Evolutionary conservation across 2,888 invertebrate genomes (phyloP), one percentile per base, ranked within the genome.

Genomic region (Colostygia pectinataria): DNA sequence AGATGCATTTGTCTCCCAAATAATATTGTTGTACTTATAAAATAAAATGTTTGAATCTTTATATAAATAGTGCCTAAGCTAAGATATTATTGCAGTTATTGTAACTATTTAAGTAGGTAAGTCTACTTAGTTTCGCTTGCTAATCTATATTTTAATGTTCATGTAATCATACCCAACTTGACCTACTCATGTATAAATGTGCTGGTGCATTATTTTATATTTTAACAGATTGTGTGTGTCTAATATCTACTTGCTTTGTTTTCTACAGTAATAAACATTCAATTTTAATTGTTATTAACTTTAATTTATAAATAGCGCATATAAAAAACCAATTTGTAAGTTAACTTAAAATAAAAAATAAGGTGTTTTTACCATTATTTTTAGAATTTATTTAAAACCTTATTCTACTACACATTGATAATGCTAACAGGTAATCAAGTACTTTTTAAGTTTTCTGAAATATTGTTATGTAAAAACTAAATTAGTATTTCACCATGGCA

Each of bases 321-420:
- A 18, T 20, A 15, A 39, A 20, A 15, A 10, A 18, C n/a, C 13
- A 14, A 1, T 43, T 7, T 28, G 14, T 32, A 41, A 42, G 14
- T 18, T 45, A 10, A 46, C n/a, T 23, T 49, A 37, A 45, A 48
- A 52, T 52, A 46, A 52, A 52, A 10, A 40, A 5, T 51, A 33
- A 39, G 29, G 38, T 52, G 46, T 38, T 52, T 44, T 46, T 24
- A 52, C n/a, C 12, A 28, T 20, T 14, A 34, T 33, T 38, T 20
- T 18, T 9, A 33, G 5, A 23, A 15, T 47, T 46, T 33, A 8
- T 10, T 31, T 41, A 25, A 10, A n/a, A 27, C 9, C 4, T 14
- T 15, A 7, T 28, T 8, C 34, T 34, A 27, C 27, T 4, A 4
- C 5, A 10, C 31, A 20, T 37, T 15, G 20, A 10, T 18, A 14